Evolutionary conservation across 1,140 invertebrate genomes (phyloP).

Genomic region (Dreissena rostriformis): DNA sequence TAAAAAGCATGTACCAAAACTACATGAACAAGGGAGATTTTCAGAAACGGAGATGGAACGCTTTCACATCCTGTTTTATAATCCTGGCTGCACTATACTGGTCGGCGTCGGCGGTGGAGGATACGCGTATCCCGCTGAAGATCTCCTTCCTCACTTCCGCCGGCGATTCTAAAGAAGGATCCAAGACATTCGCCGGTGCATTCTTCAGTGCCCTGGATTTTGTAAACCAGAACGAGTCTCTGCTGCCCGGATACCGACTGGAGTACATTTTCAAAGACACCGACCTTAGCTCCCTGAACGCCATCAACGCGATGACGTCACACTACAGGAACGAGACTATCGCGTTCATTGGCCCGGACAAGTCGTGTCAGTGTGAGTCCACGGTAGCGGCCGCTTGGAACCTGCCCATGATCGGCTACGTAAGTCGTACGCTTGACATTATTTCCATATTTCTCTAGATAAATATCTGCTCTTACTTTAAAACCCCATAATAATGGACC

Average conservation of each 20-base stretch:
- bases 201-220: slow-evolving; percentile 89
- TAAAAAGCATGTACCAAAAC: no score
- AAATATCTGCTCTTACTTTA: no score
- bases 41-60: no score
- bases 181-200: slow-evolving; percentile 86
- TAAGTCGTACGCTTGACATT: slow-evolving; percentile 83
- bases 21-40: no score
- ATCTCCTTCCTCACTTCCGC: slow-evolving; percentile 28
- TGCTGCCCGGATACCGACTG: slow-evolving; percentile 90
- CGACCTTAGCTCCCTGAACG: slow-evolving; percentile 91
- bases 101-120: neutral
- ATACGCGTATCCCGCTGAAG: slow-evolving; percentile 23
- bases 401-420: slow-evolving; percentile 97
- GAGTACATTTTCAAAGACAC: slow-evolving; percentile 93
- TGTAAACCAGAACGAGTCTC: slow-evolving; percentile 88
- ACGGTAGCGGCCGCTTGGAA: slow-evolving; percentile 95
- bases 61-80: no score
- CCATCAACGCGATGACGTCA: slow-evolving; percentile 53
- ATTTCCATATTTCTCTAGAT: no score
- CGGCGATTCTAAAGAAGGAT: slow-evolving; percentile 12
- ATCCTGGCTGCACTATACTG: no score
- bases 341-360: slow-evolving; percentile 97
- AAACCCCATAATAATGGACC: no score
- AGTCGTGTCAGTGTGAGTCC: slow-evolving; percentile 94
- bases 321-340: slow-evolving; percentile 87